These are phyloP conservation scores for Gibbula magus DNA, from an alignment of 2,888 invertebrate genomes.

Conservation along the genomic window DNA sequence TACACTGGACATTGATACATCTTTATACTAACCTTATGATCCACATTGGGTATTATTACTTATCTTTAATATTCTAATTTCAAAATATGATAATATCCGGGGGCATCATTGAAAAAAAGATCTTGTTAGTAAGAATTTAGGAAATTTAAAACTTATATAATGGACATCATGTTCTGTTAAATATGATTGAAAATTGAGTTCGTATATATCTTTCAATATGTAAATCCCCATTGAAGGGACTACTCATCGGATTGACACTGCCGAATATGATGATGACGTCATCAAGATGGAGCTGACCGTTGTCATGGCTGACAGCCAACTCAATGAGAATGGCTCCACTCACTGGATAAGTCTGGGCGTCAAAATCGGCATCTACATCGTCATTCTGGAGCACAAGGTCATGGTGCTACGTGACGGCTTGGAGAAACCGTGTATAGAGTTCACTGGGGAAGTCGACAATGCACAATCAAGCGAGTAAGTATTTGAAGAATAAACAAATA, in stretches of 20 bases:
- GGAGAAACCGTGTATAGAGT: constrained; percentile 55
- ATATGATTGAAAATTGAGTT: too few species aligned
- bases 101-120: too few species aligned
- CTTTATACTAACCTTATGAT: too few species aligned
- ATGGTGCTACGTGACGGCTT: constrained; percentile 43
- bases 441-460: constrained; percentile 42
- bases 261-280: constrained; percentile 55
- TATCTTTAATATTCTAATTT: too few species aligned
- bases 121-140: too few species aligned
- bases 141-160: too few species aligned
- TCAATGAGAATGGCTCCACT: constrained; percentile 37
- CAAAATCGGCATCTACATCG: constrained; percentile 47
- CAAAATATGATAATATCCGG: too few species aligned
- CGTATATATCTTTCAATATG: too few species aligned
- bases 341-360: constrained; percentile 55
- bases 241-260: constrained; percentile 38
- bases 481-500: too few species aligned
- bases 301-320: constrained; percentile 63
- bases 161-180: too few species aligned
- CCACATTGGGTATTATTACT: too few species aligned
- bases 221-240: constrained; percentile 43
- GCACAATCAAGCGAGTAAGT: constrained; percentile 45
- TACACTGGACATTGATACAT: too few species aligned
- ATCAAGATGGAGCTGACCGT: constrained; percentile 55
- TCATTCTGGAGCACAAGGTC: constrained; percentile 52